A percentile compares a stretch with the other conserved stretches of the same genome.
Conservation (phyloP, 2,888 invertebrate species). For the Rutpela maculata region DNA sequence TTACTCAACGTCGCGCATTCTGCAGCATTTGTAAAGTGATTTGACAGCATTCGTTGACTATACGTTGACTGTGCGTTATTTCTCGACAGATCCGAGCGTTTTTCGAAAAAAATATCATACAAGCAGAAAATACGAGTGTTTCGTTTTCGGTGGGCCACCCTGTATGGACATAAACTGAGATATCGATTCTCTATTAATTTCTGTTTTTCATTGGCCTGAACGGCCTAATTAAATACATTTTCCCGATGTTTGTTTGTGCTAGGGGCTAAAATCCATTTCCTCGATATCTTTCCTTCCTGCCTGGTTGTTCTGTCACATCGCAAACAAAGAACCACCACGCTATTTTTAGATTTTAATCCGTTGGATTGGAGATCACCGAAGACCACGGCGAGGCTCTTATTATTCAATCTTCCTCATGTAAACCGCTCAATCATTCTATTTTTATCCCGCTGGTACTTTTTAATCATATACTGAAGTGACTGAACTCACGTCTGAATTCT, state of each 20-base stretch:
- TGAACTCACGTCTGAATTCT: slow-evolving; percentile 34
- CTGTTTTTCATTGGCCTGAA: too few relatives aligned
- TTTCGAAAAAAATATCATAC: too few relatives aligned
- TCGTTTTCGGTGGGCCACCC: too few relatives aligned
- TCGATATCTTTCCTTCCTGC: not conserved
- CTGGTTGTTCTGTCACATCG: not conserved
- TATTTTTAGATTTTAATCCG: slow-evolving; percentile 29
- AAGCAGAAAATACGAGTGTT: too few relatives aligned
- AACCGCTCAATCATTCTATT: slow-evolving; percentile 28
- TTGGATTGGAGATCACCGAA: slow-evolving; percentile 16
- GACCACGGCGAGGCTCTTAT: slow-evolving; percentile 22
- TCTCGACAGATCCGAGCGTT: too few relatives aligned
- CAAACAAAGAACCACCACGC: slow-evolving; percentile 9
- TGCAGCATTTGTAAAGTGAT: too few relatives aligned
- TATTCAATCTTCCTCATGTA: slow-evolving; percentile 17
- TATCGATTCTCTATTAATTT: too few relatives aligned
- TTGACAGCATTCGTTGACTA: too few relatives aligned
- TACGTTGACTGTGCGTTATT: too few relatives aligned
- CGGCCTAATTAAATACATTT: not conserved
- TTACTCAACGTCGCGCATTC: too few relatives aligned
- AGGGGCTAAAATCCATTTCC: slow-evolving; percentile 6
- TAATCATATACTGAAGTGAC: slow-evolving; percentile 25
- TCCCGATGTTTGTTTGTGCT: not conserved
- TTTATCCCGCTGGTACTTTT: slow-evolving; percentile 26
- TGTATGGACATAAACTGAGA: too few relatives aligned